A percentile compares a stretch with the other conserved stretches of the same genome.
These are phyloP conservation scores for Acleris literana DNA, from an alignment of 2,888 invertebrate species.

Conservation along the genomic window DNA sequence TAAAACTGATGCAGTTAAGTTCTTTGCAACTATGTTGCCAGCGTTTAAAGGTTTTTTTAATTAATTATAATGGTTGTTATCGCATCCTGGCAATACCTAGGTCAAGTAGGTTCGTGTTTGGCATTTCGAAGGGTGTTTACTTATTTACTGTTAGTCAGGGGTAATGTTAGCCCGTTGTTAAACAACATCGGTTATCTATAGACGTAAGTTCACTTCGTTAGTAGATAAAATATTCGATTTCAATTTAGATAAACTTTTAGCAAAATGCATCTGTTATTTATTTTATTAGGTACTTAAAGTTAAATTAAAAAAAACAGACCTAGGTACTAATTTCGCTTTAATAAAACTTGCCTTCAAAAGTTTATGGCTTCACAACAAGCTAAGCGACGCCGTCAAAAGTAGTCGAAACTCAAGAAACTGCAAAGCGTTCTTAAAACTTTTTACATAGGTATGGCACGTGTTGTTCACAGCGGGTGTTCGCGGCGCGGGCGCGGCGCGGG, in stretches of 20 bases:
- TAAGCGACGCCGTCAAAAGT: constrained; percentile 22
- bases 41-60: too few species aligned
- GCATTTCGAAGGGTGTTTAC: constrained; percentile 4
- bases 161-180: too few species aligned
- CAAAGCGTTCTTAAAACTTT: constrained; percentile 65
- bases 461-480: constrained; percentile 46
- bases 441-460: constrained; percentile 74
- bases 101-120: constrained; percentile 2
- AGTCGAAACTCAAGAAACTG: constrained; percentile 51
- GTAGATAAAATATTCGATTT: background rate
- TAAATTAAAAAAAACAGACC: too few species aligned
- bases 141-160: too few species aligned
- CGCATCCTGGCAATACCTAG: background rate
- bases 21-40: constrained; percentile 7
- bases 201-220: background rate
- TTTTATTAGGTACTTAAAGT: too few species aligned
- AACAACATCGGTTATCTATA: background rate
- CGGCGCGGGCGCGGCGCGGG: constrained; percentile 43
- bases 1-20: background rate
- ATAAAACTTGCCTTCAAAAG: too few species aligned
- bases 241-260: too few species aligned
- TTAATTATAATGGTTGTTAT: background rate
- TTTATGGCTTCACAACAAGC: too few species aligned
- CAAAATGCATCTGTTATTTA: too few species aligned
- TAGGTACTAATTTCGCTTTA: too few species aligned